These are phyloP conservation scores for Pristis pectinata DNA, from an alignment of 2,797 vertebrate species.

Conservation along the genomic window DNA sequence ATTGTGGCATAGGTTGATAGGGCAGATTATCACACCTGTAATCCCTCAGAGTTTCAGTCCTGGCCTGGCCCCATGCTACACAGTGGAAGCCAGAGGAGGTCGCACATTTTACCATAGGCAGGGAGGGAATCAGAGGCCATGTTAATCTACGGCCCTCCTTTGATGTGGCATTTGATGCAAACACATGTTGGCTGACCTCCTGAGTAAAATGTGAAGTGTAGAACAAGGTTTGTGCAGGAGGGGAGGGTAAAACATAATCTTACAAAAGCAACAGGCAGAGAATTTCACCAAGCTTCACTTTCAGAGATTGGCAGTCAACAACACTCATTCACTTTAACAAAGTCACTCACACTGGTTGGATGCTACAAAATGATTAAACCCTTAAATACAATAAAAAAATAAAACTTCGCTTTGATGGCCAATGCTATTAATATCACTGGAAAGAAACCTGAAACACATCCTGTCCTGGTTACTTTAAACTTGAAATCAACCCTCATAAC, in stretches of 20 bases:
- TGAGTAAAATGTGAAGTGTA: neutral
- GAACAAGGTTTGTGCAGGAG: neutral
- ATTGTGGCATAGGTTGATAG: neutral
- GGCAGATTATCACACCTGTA: neutral
- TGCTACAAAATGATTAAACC: neutral
- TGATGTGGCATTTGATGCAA: neutral
- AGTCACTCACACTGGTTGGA: neutral
- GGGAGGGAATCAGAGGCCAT: neutral
- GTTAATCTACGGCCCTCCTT: neutral
- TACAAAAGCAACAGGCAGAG: neutral
- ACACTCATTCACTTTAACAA: neutral
- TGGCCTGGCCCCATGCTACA: neutral
- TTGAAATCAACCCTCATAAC: neutral
- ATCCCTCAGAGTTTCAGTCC: neutral
- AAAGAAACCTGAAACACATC: neutral
- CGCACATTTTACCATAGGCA: neutral
- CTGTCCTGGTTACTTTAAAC: neutral
- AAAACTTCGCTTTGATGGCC: neutral
- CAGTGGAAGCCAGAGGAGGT: neutral
- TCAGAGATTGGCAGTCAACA: neutral
- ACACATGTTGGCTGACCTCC: neutral
- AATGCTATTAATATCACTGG: neutral
- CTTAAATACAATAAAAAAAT: neutral
- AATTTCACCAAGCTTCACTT: neutral
- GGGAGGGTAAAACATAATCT: neutral